phyloP scores from a whole-genome alignment of 1,140 invertebrate genomes.

The Bicyclus anynana region DNA sequence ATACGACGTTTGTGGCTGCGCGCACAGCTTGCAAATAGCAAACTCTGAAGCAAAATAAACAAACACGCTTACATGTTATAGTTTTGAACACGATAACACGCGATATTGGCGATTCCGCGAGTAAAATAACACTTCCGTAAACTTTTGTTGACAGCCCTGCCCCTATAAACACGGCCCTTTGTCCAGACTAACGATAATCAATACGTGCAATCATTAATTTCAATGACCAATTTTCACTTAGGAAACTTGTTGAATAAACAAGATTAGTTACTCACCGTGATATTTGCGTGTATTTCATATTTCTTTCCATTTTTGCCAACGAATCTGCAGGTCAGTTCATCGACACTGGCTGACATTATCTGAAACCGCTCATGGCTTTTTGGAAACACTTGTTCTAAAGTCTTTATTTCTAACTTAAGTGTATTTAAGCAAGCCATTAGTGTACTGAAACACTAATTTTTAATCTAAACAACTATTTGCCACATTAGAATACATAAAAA shows the following conservation, averaged over 20 bases:
- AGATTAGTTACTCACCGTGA: constrained; percentile 88
- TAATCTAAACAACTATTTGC: constrained; percentile 61
- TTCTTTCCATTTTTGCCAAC: constrained; percentile 95
- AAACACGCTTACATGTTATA: constrained; percentile 8
- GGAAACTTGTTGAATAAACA: neutral
- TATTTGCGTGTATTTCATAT: constrained; percentile 98
- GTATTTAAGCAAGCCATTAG: constrained; percentile 98
- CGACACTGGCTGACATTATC: constrained; percentile 97
- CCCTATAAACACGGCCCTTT: constrained; percentile 75
- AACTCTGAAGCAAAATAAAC: constrained; percentile 16
- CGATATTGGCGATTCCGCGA: constrained; percentile 20
- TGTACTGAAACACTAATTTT: constrained; percentile 64
- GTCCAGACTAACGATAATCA: constrained; percentile 66
- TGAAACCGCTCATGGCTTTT: constrained; percentile 98
- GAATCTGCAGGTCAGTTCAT: constrained; percentile 98
- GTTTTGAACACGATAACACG: constrained; percentile 19
- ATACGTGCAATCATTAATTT: constrained; percentile 46
- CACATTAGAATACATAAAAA: constrained; percentile 69
- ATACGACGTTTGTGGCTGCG: constrained; percentile 37
- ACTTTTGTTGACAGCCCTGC: constrained; percentile 74
- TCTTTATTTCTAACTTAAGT: constrained; percentile 98
- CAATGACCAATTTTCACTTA: constrained; percentile 4
- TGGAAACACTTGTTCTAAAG: constrained; percentile 95
- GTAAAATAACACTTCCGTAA: constrained; percentile 59
- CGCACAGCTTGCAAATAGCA: constrained; percentile 21